Conservation (phyloP, 2,797 vertebrate species). For the Enteromius treurensis region DNA sequence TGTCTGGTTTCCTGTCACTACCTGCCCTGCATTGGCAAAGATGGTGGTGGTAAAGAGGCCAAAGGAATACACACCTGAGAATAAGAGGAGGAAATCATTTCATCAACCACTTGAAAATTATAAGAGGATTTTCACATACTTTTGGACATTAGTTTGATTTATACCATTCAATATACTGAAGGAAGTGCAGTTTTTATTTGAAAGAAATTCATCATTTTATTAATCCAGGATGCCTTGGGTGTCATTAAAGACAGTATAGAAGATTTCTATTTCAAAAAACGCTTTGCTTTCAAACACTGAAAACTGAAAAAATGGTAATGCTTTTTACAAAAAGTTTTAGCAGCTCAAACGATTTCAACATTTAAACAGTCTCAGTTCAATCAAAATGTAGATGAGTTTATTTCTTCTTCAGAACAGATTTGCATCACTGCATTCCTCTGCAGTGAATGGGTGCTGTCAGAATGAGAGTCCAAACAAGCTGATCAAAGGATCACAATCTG, state of each 20-base stretch:
- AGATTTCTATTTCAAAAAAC: neutral
- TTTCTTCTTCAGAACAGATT: neutral
- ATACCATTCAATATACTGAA: neutral
- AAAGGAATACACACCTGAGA: conserved; percentile 88
- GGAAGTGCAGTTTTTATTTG: neutral
- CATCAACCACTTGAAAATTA: neutral
- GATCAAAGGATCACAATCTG: neutral
- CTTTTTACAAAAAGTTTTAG: neutral
- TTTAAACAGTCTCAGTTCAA: neutral
- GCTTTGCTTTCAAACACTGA: neutral
- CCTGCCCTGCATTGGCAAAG: conserved; percentile 92
- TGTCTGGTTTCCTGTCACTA: conserved; percentile 90
- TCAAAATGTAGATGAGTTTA: neutral
- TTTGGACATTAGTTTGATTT: neutral
- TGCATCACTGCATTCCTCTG: neutral
- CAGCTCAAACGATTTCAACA: neutral
- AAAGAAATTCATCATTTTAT: neutral
- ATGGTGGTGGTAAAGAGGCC: conserved; percentile 92
- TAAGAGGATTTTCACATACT: neutral
- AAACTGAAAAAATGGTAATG: neutral
- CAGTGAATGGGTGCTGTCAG: neutral
- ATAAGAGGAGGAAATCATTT: neutral
- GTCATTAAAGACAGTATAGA: neutral
- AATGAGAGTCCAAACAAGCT: neutral
- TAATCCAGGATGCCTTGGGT: neutral